Evolutionary conservation across 2,797 vertebrate species (phyloP), one percentile per base, ranked within the genome.

Genomic region (Sphenodon punctatus): DNA sequence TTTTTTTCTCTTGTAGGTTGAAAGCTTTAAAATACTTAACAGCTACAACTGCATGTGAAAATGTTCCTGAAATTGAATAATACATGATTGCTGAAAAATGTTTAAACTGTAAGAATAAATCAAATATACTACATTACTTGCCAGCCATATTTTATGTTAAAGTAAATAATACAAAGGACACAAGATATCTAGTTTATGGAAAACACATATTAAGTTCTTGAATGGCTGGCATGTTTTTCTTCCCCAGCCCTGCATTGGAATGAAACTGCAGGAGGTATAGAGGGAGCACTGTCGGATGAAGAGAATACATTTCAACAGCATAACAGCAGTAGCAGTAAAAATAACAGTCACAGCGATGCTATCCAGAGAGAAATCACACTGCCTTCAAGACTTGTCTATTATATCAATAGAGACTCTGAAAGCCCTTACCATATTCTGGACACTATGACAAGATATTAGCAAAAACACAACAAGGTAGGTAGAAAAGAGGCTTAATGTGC

Each of bases 331-430:
- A 85, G 80, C 82, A 88, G 72, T 86, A 94, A 93, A 87, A 95
- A 96, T 93, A 96, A 96, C 95, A 96, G 89, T 88, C 95, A 94
- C 86, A 94, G 91, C 85, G 96, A 86, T 94, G 95, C 94, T 91
- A 92, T 91, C 87, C 96, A 97, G 93, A 96, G 95, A 78, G 96
- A 97, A 94, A 96, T 99, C 93, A 96, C 97, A 55, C 96, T 98
- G 95, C 99, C 99, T 89, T 99, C 98, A 59, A 97, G 98, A 93
- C 92, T 99, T 82, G 95, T 99, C 80, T 99, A 99, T 96, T 99
- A 98, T 92, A 96, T 98, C 86, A 98, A 99, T 75, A 97, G 97
- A 93, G 97, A 98, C 91, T 97, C 95, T 1, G 99, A 99, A 95
- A 99, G 97, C 76, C 97, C 98, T 88, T 98, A 97, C 85, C 97